Evolutionary conservation across 2,113 vertebrate genomes (phyloP), one percentile per base, ranked within the genome.

Genomic region (Callipepla squamata): DNA sequence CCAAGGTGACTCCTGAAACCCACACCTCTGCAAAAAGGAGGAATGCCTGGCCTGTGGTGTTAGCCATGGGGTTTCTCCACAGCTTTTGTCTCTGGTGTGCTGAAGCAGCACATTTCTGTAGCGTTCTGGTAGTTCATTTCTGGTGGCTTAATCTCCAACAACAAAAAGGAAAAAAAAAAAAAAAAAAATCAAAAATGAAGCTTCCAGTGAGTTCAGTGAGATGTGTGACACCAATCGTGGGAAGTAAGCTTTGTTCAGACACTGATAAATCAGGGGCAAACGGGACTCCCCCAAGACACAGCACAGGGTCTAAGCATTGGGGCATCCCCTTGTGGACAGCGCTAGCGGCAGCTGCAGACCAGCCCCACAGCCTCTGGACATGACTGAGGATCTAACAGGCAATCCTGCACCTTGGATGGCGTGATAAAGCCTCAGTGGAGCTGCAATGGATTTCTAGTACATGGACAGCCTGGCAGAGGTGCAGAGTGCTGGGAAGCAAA

Each of bases 61-160:
- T 93, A 75, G 53, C 86, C 63, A 21, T 32, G 77, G 93, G 87
- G 92, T 88, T 95, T 93, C 90, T 13, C 51, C 58, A 97, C 93
- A 90, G 91, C 90, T 93, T 94, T 23, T 80, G 81, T 93, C 90
- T 96, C 80, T 96, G 96, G 94, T 97, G 96, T 97, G 92, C 90
- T 92, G n/a, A n/a, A n/a, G n/a, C n/a, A n/a, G n/a, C n/a, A 62
- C 32, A 17, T 87, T 90, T 83, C 82, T 9, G 2, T 85, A 68
- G 85, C 9, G 45, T 63, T 53, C 93, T 91, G 74, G 85, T 66
- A 42, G 66, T 93, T 97, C 85, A 94, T 94, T 97, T 97, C 85
- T 95, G 80, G 77, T 90, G 94, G 77, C 42, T 45, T 87, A 89
- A 51, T 67, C 67, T 90, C 34, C 57, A 58, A 66, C 44, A 73